These are phyloP conservation scores for Empidonax alnorum DNA, from an alignment of 2,113 vertebrate genomes.

Conservation along the genomic window DNA sequence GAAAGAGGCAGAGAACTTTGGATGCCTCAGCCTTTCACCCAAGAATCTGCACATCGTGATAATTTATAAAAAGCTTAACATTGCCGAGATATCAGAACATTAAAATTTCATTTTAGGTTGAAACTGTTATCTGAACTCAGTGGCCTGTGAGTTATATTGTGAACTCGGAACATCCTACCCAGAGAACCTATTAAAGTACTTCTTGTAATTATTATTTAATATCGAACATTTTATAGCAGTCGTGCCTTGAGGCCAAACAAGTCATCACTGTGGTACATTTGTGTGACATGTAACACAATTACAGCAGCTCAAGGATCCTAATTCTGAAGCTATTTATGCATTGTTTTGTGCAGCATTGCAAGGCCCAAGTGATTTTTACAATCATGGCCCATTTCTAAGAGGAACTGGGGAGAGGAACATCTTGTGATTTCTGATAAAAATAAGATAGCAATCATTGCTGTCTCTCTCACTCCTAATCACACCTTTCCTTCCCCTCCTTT, in stretches of 20 bases:
- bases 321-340: not conserved
- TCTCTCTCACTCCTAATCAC: not conserved
- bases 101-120: slow-evolving; percentile 36
- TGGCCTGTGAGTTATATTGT: slow-evolving; percentile 9
- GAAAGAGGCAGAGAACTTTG: slow-evolving; percentile 20
- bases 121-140: slow-evolving; percentile 44
- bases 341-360: not conserved
- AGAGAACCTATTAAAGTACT: slow-evolving; percentile 33
- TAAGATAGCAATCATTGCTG: not conserved
- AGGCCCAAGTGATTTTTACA: not conserved
- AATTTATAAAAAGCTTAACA: slow-evolving; percentile 53
- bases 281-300: not conserved
- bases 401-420: not conserved
- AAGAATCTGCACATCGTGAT: slow-evolving; percentile 34
- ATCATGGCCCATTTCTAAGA: not conserved
- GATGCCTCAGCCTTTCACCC: slow-evolving; percentile 36
- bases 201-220: slow-evolving; percentile 62
- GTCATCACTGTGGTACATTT: not conserved
- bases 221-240: slow-evolving; percentile 10
- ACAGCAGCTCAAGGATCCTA: not conserved
- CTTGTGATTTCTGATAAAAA: not conserved
- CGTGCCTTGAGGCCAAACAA: not conserved
- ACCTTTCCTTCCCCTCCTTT: not conserved
- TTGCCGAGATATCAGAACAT: slow-evolving; percentile 11
- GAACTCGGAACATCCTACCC: slow-evolving; percentile 23